phyloP scores from a whole-genome alignment of 2,797 vertebrate genomes.

The Sebastes nivosus region DNA sequence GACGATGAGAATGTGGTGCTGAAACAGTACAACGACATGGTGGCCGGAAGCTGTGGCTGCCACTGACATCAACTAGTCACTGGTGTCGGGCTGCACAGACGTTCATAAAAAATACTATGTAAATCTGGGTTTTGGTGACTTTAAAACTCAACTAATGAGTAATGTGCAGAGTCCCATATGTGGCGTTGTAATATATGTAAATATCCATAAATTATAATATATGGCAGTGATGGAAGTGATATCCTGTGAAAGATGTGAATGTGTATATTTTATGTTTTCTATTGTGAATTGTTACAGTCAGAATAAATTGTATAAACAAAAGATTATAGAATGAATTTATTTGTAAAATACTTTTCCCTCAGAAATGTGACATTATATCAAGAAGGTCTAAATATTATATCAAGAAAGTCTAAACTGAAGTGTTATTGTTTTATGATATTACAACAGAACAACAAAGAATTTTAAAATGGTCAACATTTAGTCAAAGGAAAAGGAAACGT shows the following conservation, averaged over 20 bases:
- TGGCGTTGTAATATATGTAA: conserved; percentile 84
- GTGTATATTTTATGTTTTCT: conserved; percentile 80
- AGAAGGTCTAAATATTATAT: background rate
- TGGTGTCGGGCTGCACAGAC: background rate
- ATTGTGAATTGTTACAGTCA: conserved; percentile 67
- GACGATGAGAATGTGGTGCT: conserved; percentile 89
- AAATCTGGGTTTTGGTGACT: conserved; percentile 6
- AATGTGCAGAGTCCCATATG: conserved; percentile 13
- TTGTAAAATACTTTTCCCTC: background rate
- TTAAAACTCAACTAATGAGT: conserved; percentile 6
- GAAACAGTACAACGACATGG: conserved; percentile 90
- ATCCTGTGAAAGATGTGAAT: conserved; percentile 75
- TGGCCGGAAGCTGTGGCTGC: conserved; percentile 88
- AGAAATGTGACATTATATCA: background rate
- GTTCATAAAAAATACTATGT: background rate
- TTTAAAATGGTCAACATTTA: background rate
- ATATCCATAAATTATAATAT: conserved; percentile 87
- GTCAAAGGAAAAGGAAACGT: background rate
- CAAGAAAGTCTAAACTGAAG: background rate
- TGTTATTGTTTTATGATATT: background rate
- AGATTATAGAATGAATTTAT: background rate
- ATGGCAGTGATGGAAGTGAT: conserved; percentile 71
- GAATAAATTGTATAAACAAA: conserved; percentile 73
- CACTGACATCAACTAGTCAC: conserved; percentile 67
- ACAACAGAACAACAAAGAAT: background rate